Evolutionary conservation across 2,888 invertebrate genomes (phyloP), one percentile per base, ranked within the genome.

Genomic region (Neocrepidodera transversa): DNA sequence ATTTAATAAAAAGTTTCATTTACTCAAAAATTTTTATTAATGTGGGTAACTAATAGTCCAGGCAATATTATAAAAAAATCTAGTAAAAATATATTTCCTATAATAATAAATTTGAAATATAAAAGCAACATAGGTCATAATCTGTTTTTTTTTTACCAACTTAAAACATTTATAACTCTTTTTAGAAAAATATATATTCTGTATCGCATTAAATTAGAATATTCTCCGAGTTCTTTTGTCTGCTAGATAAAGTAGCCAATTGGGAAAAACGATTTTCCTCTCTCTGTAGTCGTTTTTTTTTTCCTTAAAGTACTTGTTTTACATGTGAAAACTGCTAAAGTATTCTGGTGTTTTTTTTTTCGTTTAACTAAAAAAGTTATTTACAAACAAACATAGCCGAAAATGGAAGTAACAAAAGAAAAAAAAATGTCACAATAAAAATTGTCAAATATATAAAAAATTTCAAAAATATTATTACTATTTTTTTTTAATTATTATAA

Each of bases 181-280:
- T 45, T 13, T 11, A 23, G 14, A 26, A 16, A 10, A 11, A 26
- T 23, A 26, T 13, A 14, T 16, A 30, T 47, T 47, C 47, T 20
- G 32, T 32, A 45, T 30, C 36, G 45, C 38, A 43, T 51, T 51
- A 51, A 51, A 51, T 51, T 51, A 51, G 35, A 45, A 51, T 51
- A 51, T 43, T 51, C 38, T 43, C 20, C 45, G 17, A 32, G 45
- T 58, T 45, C 51, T 13, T 35, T 51, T 51, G 36, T 51, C 51
- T 45, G 35, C 20, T 58, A 51, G 43, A 51, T 51, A 36, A 45
- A 51, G 36, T 17, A 36, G 14, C 47, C 47, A 54, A 47, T 43
- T 35, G 45, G 42, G 35, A 35, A 45, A 45, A 42, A 20, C 40
- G 40, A 40, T 53, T 53, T 45, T 45, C 43, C n/a, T 43, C n/a